Conservation (phyloP, 2,113 vertebrate species). For the Pluvialis apricaria region DNA sequence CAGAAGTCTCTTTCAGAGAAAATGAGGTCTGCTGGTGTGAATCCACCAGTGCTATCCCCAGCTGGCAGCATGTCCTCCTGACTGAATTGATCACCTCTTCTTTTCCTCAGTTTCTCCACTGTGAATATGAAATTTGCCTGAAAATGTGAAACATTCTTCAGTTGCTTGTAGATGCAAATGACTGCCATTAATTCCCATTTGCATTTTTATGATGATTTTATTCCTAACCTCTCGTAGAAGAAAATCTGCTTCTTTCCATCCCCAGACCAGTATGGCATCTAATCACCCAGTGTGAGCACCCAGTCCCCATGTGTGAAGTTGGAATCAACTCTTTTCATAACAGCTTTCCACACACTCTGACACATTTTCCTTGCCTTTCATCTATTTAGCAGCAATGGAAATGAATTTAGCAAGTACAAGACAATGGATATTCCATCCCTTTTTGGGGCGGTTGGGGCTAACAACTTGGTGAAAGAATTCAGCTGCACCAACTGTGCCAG, state of each 20-base stretch:
- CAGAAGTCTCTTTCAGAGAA: constrained; percentile 1
- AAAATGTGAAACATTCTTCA: neutral
- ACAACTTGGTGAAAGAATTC: neutral
- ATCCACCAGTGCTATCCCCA: neutral
- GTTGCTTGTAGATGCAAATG: neutral
- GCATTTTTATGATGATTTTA: neutral
- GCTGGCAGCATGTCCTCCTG: neutral
- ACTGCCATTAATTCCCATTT: neutral
- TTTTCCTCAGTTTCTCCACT: neutral
- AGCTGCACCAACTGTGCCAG: neutral
- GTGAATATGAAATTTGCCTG: neutral
- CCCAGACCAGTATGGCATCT: neutral
- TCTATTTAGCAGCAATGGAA: neutral
- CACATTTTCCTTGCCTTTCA: neutral
- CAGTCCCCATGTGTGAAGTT: neutral
- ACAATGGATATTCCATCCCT: neutral
- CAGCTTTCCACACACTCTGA: neutral
- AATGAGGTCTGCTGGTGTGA: neutral
- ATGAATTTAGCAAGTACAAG: neutral
- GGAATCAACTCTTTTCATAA: neutral
- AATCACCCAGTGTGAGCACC: neutral
- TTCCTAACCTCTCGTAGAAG: neutral
- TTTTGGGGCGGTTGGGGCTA: neutral
- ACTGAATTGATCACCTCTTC: neutral
- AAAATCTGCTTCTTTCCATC: neutral